Conservation (phyloP, 1,140 invertebrate species). For the Drosophila kepulauana region DNA sequence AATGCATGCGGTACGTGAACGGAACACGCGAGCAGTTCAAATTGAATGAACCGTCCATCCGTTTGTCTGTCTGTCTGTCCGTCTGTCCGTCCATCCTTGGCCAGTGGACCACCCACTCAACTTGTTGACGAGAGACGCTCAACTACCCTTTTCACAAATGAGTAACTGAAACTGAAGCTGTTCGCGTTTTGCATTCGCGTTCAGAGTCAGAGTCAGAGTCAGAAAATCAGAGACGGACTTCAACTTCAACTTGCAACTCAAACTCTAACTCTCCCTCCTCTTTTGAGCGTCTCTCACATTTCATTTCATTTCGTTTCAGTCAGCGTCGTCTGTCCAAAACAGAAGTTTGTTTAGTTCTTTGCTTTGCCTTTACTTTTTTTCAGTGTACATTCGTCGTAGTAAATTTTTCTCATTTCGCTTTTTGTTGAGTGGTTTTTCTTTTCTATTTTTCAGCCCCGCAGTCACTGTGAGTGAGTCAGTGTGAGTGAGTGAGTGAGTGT, state of each 20-base stretch:
- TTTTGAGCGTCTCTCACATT: conserved; percentile 3
- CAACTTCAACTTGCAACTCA: conserved; percentile 8
- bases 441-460: conserved; percentile 46
- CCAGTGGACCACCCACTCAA: conserved; percentile 29
- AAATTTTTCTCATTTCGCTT: conserved; percentile 82
- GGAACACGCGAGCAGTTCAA: conserved; percentile 45
- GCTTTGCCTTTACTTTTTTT: conserved; percentile 19
- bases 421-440: conserved; percentile 76
- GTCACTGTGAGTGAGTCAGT: conserved; percentile 44
- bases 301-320: conserved; percentile 60
- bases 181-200: neutral
- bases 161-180: neutral
- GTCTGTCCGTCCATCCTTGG: conserved; percentile 23
- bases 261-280: too few species aligned
- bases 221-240: neutral
- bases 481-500: conserved; percentile 12
- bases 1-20: conserved; percentile 39
- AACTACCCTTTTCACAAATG: conserved; percentile 26
- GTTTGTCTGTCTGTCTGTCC: conserved; percentile 24
- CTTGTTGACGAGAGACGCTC: conserved; percentile 41
- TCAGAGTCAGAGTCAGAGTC: neutral
- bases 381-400: conserved; percentile 73
- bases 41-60: conserved; percentile 58
- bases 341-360: conserved; percentile 50
- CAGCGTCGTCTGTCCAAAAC: conserved; percentile 56